Base-by-base conservation (phyloP, 2,888 invertebrate genomes). In the Microplitis manilae region DNA sequence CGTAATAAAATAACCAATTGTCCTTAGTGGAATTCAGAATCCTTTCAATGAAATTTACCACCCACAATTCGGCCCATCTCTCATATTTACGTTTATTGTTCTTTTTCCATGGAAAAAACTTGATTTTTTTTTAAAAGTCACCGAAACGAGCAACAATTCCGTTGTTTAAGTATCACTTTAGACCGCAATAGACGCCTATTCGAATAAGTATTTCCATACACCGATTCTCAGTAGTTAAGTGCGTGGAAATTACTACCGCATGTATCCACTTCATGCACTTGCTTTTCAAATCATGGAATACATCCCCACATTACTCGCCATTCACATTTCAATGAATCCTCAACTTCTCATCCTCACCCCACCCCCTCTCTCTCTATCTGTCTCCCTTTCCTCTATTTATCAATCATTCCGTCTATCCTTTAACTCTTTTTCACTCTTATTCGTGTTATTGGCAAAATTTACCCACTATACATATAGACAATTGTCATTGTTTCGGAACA, bases 401-500 rank as follows among this genome's bases (percentile, higher is more conserved):
- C 50, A 50, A 50, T 50, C 50, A 50, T 13, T 13, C 50, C 13
- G 9, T 50, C 50, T 13, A 50, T 5, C 50, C 50, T 39, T 72
- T 62, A 39, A 61, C 62, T n/a, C 39, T 40, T 72, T 38, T 61
- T 30, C 30, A 72, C 62, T 39, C n/a, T n/a, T 60, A 39, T 72
- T 20, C 39, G 40, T 72, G 62, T 72, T 72, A 72, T 62, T 62
- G 71, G 62, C 30, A 72, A 62, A 72, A 72, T 72, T 40, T 50
- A 8, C 39, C 41, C 7, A 13, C 39, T 40, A 41, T 4, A 62
- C 76, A 8, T 65, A 71, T 69, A 70, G 70, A 73, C 69, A 64
- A 61, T 68, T 50, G 65, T 74, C 69, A 79, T 77, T 79, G 79
- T 79, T 79, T 62, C 38, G 70, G 69, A 70, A 77, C 65, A 79